Evolutionary conservation across 1,140 invertebrate species (phyloP).

Genomic region (Drosophila pallidifrons): DNA sequence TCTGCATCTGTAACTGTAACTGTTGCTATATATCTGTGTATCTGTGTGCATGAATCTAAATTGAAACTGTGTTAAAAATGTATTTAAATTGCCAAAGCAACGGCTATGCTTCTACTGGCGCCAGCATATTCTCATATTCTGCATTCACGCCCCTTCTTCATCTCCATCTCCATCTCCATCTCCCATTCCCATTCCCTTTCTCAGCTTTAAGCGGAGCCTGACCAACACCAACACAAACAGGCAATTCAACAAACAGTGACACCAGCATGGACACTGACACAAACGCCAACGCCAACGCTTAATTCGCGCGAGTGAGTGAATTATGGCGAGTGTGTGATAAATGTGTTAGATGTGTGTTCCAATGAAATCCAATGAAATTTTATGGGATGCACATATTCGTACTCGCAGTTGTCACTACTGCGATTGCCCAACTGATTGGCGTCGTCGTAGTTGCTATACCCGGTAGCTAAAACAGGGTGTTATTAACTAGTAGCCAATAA

Average conservation of each 20-base stretch:
- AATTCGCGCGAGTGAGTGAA: conserved; percentile 50
- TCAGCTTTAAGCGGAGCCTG: neutral
- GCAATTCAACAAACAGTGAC: neutral
- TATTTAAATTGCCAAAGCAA: conserved; percentile 65
- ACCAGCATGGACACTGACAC: conserved; percentile 3
- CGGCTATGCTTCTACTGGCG: conserved; percentile 57
- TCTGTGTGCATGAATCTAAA: conserved; percentile 51
- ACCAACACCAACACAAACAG: conserved; percentile 18
- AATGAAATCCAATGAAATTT: conserved; percentile 76
- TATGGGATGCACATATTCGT: conserved; percentile 44
- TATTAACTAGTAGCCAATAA: neutral
- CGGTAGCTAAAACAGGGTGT: neutral
- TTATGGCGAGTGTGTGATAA: conserved; percentile 69
- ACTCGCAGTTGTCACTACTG: conserved; percentile 46
- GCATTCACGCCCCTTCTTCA: neutral
- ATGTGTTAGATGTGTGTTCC: conserved; percentile 75
- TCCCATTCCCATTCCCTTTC: neutral
- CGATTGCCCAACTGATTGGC: conserved; percentile 46
- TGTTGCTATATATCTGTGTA: neutral
- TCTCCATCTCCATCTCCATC: too few species aligned
- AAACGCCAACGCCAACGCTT: conserved; percentile 12
- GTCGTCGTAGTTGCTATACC: conserved; percentile 11
- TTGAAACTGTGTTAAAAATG: conserved; percentile 75
- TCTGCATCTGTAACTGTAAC: neutral
- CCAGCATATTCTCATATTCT: conserved; percentile 55